Percentiles rank a stretch among this genome's conserved stretches.
These are phyloP conservation scores for Fopius arisanus DNA, from an alignment of 1,140 invertebrate genomes.

Conservation along the genomic window DNA sequence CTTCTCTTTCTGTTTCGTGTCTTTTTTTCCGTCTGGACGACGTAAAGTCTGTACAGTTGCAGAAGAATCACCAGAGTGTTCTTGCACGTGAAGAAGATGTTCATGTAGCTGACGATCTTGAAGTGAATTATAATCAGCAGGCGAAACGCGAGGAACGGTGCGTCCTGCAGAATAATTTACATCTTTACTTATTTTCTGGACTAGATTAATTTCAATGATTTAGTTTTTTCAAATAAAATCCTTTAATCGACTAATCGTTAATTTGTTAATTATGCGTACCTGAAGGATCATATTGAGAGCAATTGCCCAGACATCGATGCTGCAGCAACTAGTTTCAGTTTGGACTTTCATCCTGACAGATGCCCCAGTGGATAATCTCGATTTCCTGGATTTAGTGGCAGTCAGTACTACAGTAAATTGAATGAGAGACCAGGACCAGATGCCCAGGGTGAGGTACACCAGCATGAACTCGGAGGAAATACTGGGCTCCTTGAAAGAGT, in stretches of 20 bases:
- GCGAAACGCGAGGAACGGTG: slow-evolving; percentile 84
- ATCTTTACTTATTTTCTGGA: not conserved
- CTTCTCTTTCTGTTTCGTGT: slow-evolving; percentile 54
- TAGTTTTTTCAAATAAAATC: too few species aligned
- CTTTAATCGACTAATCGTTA: too few species aligned
- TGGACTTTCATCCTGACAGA: slow-evolving; percentile 58
- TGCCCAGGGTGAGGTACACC: slow-evolving; percentile 79
- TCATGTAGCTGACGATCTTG: slow-evolving; percentile 89
- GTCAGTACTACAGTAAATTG: slow-evolving; percentile 92
- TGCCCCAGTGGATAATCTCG: slow-evolving; percentile 68
- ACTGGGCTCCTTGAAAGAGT: slow-evolving; percentile 89
- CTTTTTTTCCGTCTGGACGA: slow-evolving; percentile 71
- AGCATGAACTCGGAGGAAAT: slow-evolving; percentile 77
- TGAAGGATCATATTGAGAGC: slow-evolving; percentile 79
- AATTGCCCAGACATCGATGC: slow-evolving; percentile 85
- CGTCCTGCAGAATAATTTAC: slow-evolving; percentile 67
- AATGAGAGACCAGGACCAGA: slow-evolving; percentile 89
- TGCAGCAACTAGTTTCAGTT: slow-evolving; percentile 76
- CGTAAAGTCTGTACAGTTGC: slow-evolving; percentile 84
- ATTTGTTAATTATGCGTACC: slow-evolving; percentile 40
- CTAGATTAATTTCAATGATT: too few species aligned
- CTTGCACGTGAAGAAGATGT: slow-evolving; percentile 92
- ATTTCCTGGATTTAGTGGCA: slow-evolving; percentile 82
- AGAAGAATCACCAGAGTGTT: slow-evolving; percentile 87
- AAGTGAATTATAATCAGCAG: slow-evolving; percentile 86